Base-by-base conservation (phyloP, 2,888 invertebrate genomes). In the Sarcophaga variegata region DNA sequence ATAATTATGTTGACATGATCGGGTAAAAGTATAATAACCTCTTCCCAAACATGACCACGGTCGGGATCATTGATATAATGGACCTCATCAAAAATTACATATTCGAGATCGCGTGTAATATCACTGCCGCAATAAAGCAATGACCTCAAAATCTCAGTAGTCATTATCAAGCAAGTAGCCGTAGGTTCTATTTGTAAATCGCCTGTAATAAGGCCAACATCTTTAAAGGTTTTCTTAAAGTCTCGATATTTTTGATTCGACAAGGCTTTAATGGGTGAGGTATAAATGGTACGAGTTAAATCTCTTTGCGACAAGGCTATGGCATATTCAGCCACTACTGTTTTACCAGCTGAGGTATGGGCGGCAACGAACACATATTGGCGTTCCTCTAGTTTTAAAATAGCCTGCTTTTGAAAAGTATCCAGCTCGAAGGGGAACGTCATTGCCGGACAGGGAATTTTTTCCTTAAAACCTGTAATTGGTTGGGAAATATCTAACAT, bases 21-120 rank as follows among this genome's bases (percentile, higher is more conserved):
- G 0, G 99, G 99, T 77, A 99, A 94, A 92, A 99, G 95, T 90
- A 99, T 99, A 4, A 99, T 94, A 0, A 98, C 98, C 94, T 99
- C 99, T 93, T 99, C 99, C 99, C 99, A 99, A 0, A 99, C 99
- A 91, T 99, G 98, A 14, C 99, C 99, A 88, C 99, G 97, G 94
- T 98, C 98, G 64, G 96, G 95, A 94, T 99, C 98, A 93, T 99
- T 99, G 88, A 99, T 98, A 92, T 99, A 99, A 93, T 99, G 99
- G 10, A 99, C 99, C 94, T 99, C 99, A 93, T 99, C 99, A 92
- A 99, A 99, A 90, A 99, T 98, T 3, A 99, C 99, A 94, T 98
- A 99, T 93, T 99, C 99, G 79, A 99, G 94, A 93, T 99, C 99
- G 67, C 99, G 95, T 0, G 99, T 97, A 78, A 98, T 96, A 91